Conservation (phyloP, 2,888 invertebrate genomes). For the Diogma glabrata region DNA sequence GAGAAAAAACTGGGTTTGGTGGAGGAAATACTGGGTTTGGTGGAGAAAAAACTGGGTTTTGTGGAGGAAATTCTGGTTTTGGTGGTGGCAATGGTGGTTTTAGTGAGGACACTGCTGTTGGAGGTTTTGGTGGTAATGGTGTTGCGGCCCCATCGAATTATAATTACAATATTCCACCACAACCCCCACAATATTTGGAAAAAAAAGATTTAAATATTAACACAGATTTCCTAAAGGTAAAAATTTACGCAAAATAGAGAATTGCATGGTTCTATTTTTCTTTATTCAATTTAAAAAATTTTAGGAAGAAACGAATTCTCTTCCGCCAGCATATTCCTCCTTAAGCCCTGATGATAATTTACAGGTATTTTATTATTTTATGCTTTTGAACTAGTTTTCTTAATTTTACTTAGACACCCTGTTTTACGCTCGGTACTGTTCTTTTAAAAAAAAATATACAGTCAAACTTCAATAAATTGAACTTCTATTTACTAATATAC, state of each 20-base stretch:
- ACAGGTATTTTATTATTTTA: conserved; percentile 34
- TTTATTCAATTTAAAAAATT: conserved; percentile 26
- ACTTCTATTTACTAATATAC: too few relatives aligned
- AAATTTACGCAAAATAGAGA: neutral
- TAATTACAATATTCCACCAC: conserved; percentile 55
- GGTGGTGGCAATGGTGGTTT: conserved; percentile 25
- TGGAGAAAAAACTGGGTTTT: neutral
- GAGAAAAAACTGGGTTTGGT: conserved; percentile 25
- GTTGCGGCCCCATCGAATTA: conserved; percentile 22
- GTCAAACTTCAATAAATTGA: too few relatives aligned
- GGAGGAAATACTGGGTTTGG: neutral
- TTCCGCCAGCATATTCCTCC: conserved; percentile 36
- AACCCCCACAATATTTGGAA: conserved; percentile 35
- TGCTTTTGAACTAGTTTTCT: too few relatives aligned
- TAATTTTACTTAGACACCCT: too few relatives aligned
- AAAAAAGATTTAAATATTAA: conserved; percentile 50
- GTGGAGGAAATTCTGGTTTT: conserved; percentile 15
- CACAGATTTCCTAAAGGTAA: conserved; percentile 44
- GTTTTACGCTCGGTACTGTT: too few relatives aligned
- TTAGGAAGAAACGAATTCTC: conserved; percentile 50
- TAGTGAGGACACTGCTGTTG: conserved; percentile 25
- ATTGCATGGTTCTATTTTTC: conserved; percentile 11
- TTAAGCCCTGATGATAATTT: conserved; percentile 32
- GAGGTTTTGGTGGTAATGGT: conserved; percentile 18
- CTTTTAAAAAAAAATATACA: too few relatives aligned